Evolutionary conservation across 1,140 invertebrate species (phyloP).

Genomic region (Monochamus saltuarius): DNA sequence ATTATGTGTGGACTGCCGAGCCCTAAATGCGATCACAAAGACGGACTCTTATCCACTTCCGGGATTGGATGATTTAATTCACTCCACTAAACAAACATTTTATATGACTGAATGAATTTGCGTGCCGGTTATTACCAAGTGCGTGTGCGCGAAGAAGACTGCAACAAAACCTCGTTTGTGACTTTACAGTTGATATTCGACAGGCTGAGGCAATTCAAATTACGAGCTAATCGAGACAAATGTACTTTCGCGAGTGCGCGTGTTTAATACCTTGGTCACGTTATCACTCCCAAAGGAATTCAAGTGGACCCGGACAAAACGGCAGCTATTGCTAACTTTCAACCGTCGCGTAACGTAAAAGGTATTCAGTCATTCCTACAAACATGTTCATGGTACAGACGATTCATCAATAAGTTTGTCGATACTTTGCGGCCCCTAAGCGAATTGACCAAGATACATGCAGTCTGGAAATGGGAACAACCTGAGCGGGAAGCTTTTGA

Average conservation of each 20-base stretch:
- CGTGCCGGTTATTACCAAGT: conserved; percentile 49
- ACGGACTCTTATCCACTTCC: conserved; percentile 55
- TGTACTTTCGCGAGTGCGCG: conserved; percentile 1
- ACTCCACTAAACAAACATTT: conserved; percentile 42
- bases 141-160: conserved; percentile 21
- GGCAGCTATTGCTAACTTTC: conserved; percentile 18
- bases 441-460: conserved; percentile 25
- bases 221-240: conserved; percentile 5
- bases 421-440: conserved; percentile 27
- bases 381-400: conserved; percentile 31
- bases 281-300: too few relatives aligned
- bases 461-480: conserved; percentile 10
- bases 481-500: not conserved
- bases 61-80: conserved; percentile 45
- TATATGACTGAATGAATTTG: conserved; percentile 42
- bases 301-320: conserved; percentile 20
- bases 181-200: not conserved
- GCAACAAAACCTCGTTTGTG: conserved; percentile 38
- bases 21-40: conserved; percentile 46
- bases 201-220: not conserved
- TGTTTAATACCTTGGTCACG: not conserved
- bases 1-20: conserved; percentile 54
- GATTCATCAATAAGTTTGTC: conserved; percentile 32
- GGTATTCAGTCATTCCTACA: conserved; percentile 37
- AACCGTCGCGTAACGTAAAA: conserved; percentile 33